phyloP scores from a whole-genome alignment of 2,113 vertebrate genomes.

The Scomber japonicus region DNA sequence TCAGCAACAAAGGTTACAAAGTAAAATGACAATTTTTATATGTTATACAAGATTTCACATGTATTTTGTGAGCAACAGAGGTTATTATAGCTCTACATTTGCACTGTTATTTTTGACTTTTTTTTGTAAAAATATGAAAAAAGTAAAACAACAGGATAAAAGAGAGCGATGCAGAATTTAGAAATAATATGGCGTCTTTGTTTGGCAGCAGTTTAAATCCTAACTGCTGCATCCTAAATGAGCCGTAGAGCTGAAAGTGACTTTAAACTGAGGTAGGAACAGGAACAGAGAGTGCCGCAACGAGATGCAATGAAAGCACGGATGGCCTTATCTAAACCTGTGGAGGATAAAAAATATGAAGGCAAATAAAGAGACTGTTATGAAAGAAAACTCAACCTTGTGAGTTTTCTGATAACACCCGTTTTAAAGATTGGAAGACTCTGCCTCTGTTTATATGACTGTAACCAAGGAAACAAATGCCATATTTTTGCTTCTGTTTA shows the following conservation, averaged over 20 bases:
- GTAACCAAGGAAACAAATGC: constrained; percentile 41
- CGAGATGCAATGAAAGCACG: constrained; percentile 38
- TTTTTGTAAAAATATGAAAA: neutral
- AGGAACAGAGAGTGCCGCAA: constrained; percentile 14
- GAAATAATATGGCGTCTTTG: constrained; percentile 29
- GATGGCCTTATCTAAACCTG: constrained; percentile 65
- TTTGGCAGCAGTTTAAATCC: constrained; percentile 31
- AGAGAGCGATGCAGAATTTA: constrained; percentile 23
- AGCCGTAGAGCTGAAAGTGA: constrained; percentile 44
- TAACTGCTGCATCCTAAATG: constrained; percentile 45
- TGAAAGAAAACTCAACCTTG: constrained; percentile 40
- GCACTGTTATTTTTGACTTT: neutral
- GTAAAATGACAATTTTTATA: constrained; percentile 17
- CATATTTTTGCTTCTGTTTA: neutral
- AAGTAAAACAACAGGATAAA: constrained; percentile 19
- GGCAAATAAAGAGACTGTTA: constrained; percentile 14
- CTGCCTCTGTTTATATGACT: constrained; percentile 15
- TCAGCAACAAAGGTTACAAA: neutral
- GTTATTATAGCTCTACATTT: constrained; percentile 1
- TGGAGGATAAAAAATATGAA: constrained; percentile 63
- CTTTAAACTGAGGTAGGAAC: constrained; percentile 52
- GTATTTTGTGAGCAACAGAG: neutral
- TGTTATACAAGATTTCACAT: constrained; percentile 9
- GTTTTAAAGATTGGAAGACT: constrained; percentile 20
- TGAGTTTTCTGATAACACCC: constrained; percentile 23